Conservation (phyloP, 2,888 invertebrate genomes). For the Idaea dimidiata region DNA sequence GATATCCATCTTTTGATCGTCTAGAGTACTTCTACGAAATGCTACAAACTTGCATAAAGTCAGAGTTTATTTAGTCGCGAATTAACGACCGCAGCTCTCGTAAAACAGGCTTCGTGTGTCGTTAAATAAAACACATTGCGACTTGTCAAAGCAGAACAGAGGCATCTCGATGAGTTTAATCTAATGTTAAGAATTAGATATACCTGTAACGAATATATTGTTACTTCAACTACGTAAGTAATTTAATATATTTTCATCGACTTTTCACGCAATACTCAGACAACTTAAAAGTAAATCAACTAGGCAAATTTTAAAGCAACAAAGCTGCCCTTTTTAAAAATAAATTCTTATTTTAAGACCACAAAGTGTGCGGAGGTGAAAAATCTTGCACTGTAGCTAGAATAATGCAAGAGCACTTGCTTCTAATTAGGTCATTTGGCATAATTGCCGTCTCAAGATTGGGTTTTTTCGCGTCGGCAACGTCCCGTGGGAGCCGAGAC, state of each 20-base stretch:
- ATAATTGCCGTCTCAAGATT: slow-evolving; percentile 75
- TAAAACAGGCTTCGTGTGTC: slow-evolving; percentile 41
- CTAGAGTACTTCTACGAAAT: slow-evolving; percentile 9
- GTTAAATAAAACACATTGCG: slow-evolving; percentile 41
- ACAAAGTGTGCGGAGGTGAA: slow-evolving; percentile 54
- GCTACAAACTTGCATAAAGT: slow-evolving; percentile 43
- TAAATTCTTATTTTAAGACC: slow-evolving; percentile 48
- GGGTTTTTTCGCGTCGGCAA: slow-evolving; percentile 74
- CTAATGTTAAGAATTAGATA: slow-evolving; percentile 14
- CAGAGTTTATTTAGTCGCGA: slow-evolving; percentile 44
- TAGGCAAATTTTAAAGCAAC: slow-evolving; percentile 17
- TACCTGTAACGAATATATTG: neutral
- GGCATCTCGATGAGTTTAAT: slow-evolving; percentile 15
- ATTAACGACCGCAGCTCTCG: slow-evolving; percentile 46
- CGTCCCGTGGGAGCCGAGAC: slow-evolving; percentile 60
- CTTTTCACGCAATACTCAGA: neutral
- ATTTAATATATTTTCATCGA: slow-evolving; percentile 5
- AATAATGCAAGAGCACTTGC: slow-evolving; percentile 41
- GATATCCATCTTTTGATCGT: slow-evolving; percentile 11
- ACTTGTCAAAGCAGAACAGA: slow-evolving; percentile 34
- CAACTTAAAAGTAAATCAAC: slow-evolving; percentile 9
- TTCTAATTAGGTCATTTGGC: slow-evolving; percentile 73
- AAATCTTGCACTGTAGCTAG: slow-evolving; percentile 50
- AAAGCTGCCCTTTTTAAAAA: slow-evolving; percentile 49
- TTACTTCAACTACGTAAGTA: slow-evolving; percentile 5